Evolutionary conservation across 2,888 invertebrate species (phyloP).

Genomic region (Nomada hirtipes): DNA sequence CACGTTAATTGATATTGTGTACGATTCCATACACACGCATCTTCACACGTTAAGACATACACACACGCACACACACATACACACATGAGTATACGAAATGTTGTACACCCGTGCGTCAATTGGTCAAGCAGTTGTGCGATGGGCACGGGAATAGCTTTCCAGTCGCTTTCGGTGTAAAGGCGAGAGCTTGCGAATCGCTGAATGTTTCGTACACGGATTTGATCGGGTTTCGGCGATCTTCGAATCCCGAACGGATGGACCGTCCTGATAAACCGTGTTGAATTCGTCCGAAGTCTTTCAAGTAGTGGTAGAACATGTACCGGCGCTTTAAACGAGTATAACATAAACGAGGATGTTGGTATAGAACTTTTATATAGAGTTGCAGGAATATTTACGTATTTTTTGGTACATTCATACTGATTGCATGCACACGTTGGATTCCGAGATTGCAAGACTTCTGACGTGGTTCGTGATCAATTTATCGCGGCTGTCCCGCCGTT

Average conservation of each 20-base stretch:
- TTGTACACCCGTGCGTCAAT: slow-evolving; percentile 15
- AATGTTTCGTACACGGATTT: background rate
- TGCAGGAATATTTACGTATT: slow-evolving; percentile 4
- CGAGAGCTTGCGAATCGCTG: too few relatives aligned
- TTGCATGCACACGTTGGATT: slow-evolving; percentile 41
- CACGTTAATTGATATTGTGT: slow-evolving; percentile 85
- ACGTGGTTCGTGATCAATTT: background rate
- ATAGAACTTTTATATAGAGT: slow-evolving; percentile 25
- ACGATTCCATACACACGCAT: slow-evolving; percentile 77
- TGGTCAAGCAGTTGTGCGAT: slow-evolving; percentile 15
- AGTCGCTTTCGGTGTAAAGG: background rate
- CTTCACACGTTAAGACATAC: slow-evolving; percentile 60
- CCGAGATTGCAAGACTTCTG: background rate
- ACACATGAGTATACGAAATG: slow-evolving; percentile 26
- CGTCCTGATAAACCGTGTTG: slow-evolving; percentile 7
- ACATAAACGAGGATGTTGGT: slow-evolving; percentile 3
- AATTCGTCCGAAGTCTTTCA: background rate
- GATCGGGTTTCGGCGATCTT: background rate
- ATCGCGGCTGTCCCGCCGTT: background rate
- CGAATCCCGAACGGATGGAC: slow-evolving; percentile 22
- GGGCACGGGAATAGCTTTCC: slow-evolving; percentile 5
- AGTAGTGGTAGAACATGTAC: slow-evolving; percentile 36
- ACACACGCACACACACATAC: slow-evolving; percentile 64
- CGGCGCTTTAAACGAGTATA: slow-evolving; percentile 28
- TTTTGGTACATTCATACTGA: slow-evolving; percentile 16